Conservation (phyloP, 2,113 vertebrate genomes). For the Triplophysa tibetana region DNA sequence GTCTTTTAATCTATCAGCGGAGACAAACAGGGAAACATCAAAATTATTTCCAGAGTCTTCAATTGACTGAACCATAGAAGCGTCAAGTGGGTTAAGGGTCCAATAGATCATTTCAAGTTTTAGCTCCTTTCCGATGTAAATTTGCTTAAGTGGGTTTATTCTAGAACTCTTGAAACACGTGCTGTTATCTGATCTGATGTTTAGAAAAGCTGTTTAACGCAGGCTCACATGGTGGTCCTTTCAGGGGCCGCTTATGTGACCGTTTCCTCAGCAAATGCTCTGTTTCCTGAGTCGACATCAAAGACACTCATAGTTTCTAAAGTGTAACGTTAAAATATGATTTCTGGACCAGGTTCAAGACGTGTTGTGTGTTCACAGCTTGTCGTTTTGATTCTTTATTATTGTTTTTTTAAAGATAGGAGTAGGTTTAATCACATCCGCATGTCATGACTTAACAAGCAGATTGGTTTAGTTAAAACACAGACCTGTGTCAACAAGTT, state of each 20-base stretch:
- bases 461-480: no score
- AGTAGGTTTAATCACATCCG: no score
- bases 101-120: slow-evolving; percentile 23
- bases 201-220: slow-evolving; percentile 24
- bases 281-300: neutral
- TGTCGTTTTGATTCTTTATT: no score
- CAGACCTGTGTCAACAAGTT: no score
- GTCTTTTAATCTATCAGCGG: slow-evolving; percentile 86
- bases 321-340: neutral
- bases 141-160: slow-evolving; percentile 32
- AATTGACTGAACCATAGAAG: neutral
- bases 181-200: slow-evolving; percentile 33
- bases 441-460: no score
- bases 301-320: neutral
- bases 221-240: neutral
- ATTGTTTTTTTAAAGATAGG: no score
- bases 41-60: slow-evolving; percentile 3
- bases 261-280: neutral
- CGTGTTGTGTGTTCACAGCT: no score
- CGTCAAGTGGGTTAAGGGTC: slow-evolving; percentile 20
- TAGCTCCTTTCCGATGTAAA: slow-evolving; percentile 33
- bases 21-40: neutral
- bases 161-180: slow-evolving; percentile 15
- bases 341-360: no score
- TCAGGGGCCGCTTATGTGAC: neutral